Evolutionary conservation across 2,888 invertebrate species (phyloP).

Genomic region (Ichneumoninae sp.): DNA sequence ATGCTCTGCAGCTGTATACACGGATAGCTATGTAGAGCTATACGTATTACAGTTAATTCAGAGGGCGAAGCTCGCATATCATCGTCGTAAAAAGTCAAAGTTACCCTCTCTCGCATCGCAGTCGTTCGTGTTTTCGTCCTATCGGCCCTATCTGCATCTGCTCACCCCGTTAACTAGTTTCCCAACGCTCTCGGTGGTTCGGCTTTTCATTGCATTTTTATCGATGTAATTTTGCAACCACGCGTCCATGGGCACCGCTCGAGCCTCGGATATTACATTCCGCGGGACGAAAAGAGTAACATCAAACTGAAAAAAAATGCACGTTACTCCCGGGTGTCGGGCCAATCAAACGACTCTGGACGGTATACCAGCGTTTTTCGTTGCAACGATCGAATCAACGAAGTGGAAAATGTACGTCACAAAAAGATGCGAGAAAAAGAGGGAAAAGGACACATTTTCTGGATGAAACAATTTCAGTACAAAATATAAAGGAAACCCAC

Average conservation of each 20-base stretch:
- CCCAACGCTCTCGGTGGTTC: slow-evolving; percentile 61
- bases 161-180: slow-evolving; percentile 16
- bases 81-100: slow-evolving; percentile 54
- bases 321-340: slow-evolving; percentile 55
- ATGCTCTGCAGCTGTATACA: background rate
- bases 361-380: slow-evolving; percentile 63
- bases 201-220: slow-evolving; percentile 75
- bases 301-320: slow-evolving; percentile 58
- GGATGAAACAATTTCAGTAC: slow-evolving; percentile 36
- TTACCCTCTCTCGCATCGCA: slow-evolving; percentile 38
- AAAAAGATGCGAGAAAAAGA: slow-evolving; percentile 36
- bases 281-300: slow-evolving; percentile 66
- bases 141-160: slow-evolving; percentile 49
- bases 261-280: slow-evolving; percentile 52
- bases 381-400: slow-evolving; percentile 58
- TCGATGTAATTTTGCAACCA: slow-evolving; percentile 77
- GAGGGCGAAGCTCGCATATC: slow-evolving; percentile 51
- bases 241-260: slow-evolving; percentile 66
- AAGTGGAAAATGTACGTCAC: slow-evolving; percentile 22
- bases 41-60: slow-evolving; percentile 46
- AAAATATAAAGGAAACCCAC: too few species aligned
- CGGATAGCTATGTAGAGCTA: background rate
- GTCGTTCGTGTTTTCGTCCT: slow-evolving; percentile 61
- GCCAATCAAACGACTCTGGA: slow-evolving; percentile 63
- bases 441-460: slow-evolving; percentile 36